These are phyloP conservation scores for Struthidea cinerea DNA, from an alignment of 2,113 vertebrate species.

Conservation along the genomic window DNA sequence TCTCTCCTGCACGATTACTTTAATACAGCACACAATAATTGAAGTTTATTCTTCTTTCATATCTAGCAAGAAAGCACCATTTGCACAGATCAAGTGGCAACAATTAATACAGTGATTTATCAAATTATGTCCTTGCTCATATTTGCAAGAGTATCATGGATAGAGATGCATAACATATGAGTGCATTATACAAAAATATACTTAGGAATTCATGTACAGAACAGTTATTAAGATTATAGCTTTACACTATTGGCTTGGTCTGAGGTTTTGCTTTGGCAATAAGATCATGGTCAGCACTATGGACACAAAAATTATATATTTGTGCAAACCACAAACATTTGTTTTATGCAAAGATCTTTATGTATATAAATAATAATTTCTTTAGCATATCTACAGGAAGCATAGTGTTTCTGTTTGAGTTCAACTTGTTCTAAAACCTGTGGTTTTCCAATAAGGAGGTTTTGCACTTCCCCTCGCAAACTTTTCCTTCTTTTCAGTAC, in stretches of 20 bases:
- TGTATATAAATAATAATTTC: background rate
- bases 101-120: background rate
- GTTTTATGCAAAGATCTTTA: background rate
- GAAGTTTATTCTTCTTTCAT: background rate
- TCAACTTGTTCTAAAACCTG: background rate
- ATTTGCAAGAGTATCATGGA: background rate
- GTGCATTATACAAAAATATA: background rate
- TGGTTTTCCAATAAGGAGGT: background rate
- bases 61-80: background rate
- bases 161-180: background rate
- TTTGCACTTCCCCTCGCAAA: background rate
- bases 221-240: background rate
- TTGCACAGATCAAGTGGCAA: background rate
- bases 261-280: background rate
- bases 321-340: background rate
- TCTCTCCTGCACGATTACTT: background rate
- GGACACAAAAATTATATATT: background rate
- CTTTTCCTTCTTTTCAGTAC: background rate
- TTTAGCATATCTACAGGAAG: background rate
- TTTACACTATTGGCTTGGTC: background rate
- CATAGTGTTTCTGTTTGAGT: background rate
- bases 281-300: background rate
- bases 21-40: background rate
- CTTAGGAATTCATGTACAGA: background rate
- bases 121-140: background rate